Evolutionary conservation across 1,140 invertebrate species (phyloP).

Genomic region (Araneus ventricosus): DNA sequence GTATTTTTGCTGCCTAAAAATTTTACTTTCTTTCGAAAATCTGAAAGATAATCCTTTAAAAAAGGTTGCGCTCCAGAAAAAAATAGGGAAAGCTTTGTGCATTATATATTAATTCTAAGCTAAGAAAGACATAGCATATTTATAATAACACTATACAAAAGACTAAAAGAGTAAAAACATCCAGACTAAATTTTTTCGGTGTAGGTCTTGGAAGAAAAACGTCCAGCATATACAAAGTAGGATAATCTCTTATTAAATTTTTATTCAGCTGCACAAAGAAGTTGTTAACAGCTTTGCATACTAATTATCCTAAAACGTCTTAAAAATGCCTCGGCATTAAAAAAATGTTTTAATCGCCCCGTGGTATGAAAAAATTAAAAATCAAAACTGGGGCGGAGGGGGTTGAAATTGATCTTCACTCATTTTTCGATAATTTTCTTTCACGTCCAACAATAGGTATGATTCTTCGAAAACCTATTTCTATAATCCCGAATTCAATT

Average conservation of each 20-base stretch:
- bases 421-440: constrained; percentile 74
- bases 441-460: constrained; percentile 56
- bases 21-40: constrained; percentile 67
- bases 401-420: constrained; percentile 67
- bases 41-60: constrained; percentile 70
- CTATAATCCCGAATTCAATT: constrained; percentile 74
- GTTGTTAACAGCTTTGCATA: constrained; percentile 75
- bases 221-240: constrained; percentile 51
- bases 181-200: constrained; percentile 41
- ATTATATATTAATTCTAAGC: constrained; percentile 66
- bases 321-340: constrained; percentile 62
- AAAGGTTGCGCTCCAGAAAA: constrained; percentile 36
- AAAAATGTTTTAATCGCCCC: neutral
- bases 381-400: constrained; percentile 44
- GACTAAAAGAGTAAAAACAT: constrained; percentile 62
- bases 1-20: constrained; percentile 49
- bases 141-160: constrained; percentile 72
- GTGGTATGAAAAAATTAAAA: constrained; percentile 45
- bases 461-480: constrained; percentile 65
- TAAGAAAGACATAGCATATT: constrained; percentile 56
- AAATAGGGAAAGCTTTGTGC: constrained; percentile 59
- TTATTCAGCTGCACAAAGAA: constrained; percentile 72
- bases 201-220: constrained; percentile 42
- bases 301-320: constrained; percentile 73
- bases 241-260: constrained; percentile 75